Evolutionary conservation across 2,888 invertebrate genomes (phyloP), one percentile per base, ranked within the genome.

Genomic region (Campopleginae sp.): DNA sequence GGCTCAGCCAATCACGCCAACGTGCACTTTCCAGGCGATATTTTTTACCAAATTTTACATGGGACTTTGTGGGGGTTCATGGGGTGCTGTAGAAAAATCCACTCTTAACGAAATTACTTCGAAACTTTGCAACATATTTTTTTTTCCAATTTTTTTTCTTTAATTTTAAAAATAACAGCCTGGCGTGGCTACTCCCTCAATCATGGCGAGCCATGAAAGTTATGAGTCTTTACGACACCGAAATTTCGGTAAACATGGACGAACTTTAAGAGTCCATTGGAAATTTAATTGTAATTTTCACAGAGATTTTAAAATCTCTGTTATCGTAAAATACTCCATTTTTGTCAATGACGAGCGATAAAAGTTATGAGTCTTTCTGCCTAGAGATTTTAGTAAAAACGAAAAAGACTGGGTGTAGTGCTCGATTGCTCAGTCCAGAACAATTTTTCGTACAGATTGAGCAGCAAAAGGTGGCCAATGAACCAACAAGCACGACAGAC

Each of bases 1-100:
- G 51, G 6, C 14, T 31, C 70, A 31, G 33, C 31, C 72, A 42
- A 65, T 48, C 80, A 80, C 80, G 71, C 72, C n/a, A 72, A 72
- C 10, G 51, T 19, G 23, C 17, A 19, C 48, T 48, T 77, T 77
- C 71, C 10, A 5, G 63, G 61, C 48, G 33, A n/a, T 31, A 33
- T 14, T 19, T 65, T 65, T n/a, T 6, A 31, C 17, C 14, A 61
- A 51, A 38, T 38, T 38, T 38, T 38, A 38, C 38, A 8, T 38
- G 38, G 10, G 10, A 5, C 38, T 10, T 38, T 38, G 10, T 38
- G 38, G 38, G 38, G 38, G 38, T 38, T 38, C 38, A 38, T 38
- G 38, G 38, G 38, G 1, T 38, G 0, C 8, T 1, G 8, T 38
- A 38, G 38, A 38, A 38, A 38, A 38, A 38, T 38, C 8, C 38